Evolutionary conservation across 2,888 invertebrate genomes (phyloP).

Genomic region (Sisyra nigra): DNA sequence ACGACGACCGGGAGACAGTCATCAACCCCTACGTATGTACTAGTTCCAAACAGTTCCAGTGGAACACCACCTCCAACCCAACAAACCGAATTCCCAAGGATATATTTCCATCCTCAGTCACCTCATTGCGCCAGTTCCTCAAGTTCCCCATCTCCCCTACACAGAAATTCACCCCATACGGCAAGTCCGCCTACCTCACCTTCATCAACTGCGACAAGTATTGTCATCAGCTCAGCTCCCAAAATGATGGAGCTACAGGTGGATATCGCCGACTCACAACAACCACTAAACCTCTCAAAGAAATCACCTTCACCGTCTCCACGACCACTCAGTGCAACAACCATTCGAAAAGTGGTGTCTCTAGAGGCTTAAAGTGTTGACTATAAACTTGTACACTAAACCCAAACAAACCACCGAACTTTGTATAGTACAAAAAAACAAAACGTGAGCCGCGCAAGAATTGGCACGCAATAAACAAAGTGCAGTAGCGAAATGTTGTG

Average conservation of each 20-base stretch:
- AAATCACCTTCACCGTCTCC: slow-evolving; percentile 67
- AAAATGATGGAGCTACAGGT: slow-evolving; percentile 63
- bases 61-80: slow-evolving; percentile 22
- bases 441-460: slow-evolving; percentile 3
- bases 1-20: slow-evolving; percentile 31
- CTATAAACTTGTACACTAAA: not conserved
- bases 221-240: slow-evolving; percentile 23
- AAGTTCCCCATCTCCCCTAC: slow-evolving; percentile 20
- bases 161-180: slow-evolving; percentile 18
- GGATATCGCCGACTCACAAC: slow-evolving; percentile 64
- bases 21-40: slow-evolving; percentile 19
- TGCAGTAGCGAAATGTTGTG: not conserved
- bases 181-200: slow-evolving; percentile 29
- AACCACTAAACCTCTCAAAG: slow-evolving; percentile 80
- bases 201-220: slow-evolving; percentile 25
- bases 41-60: slow-evolving; percentile 29
- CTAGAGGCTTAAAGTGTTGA: slow-evolving; percentile 27
- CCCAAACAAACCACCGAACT: slow-evolving; percentile 5
- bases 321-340: slow-evolving; percentile 31
- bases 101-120: slow-evolving; percentile 24
- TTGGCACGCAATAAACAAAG: not conserved
- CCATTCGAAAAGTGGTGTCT: slow-evolving; percentile 23
- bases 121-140: slow-evolving; percentile 25
- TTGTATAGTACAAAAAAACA: not conserved
- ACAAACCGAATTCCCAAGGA: slow-evolving; percentile 15